A percentile compares a stretch with the other conserved stretches of the same genome.
Evolutionary conservation across 2,888 invertebrate genomes (phyloP).

Genomic region (Euclidia mi): DNA sequence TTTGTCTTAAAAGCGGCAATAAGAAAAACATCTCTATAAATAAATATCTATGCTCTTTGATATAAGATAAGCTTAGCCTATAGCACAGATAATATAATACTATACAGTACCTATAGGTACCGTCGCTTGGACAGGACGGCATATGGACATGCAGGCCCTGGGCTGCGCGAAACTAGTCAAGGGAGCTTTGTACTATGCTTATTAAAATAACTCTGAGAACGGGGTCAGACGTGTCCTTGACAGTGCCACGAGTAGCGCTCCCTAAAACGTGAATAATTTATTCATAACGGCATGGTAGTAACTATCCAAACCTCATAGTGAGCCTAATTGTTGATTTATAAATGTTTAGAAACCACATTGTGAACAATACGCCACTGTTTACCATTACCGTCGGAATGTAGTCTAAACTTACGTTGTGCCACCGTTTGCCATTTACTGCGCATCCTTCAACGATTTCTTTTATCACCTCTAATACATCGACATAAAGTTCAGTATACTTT

Average conservation of each 20-base stretch:
- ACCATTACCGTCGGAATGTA: conserved; percentile 80
- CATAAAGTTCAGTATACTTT: conserved; percentile 48
- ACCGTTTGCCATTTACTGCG: conserved; percentile 36
- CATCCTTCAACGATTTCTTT: conserved; percentile 28
- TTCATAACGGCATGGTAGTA: conserved; percentile 20
- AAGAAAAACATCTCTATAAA: too few relatives aligned
- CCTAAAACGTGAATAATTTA: conserved; percentile 17
- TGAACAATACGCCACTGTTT: conserved; percentile 72
- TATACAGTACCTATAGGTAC: too few relatives aligned
- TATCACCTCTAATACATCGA: conserved; percentile 22
- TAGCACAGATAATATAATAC: too few relatives aligned
- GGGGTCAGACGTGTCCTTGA: background rate
- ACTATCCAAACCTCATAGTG: conserved; percentile 13
- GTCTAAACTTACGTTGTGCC: conserved; percentile 76
- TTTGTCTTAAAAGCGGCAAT: too few relatives aligned
- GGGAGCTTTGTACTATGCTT: too few relatives aligned
- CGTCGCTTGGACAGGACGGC: too few relatives aligned
- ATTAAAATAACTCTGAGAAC: too few relatives aligned
- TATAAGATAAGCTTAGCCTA: too few relatives aligned
- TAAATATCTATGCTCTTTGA: too few relatives aligned
- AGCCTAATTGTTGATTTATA: conserved; percentile 68
- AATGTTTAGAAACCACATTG: conserved; percentile 65
- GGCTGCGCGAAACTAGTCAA: background rate
- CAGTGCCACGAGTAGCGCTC: background rate
- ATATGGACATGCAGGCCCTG: too few relatives aligned